These are phyloP conservation scores for Cerastis leucographa DNA, from an alignment of 2,888 invertebrate genomes.

Conservation along the genomic window DNA sequence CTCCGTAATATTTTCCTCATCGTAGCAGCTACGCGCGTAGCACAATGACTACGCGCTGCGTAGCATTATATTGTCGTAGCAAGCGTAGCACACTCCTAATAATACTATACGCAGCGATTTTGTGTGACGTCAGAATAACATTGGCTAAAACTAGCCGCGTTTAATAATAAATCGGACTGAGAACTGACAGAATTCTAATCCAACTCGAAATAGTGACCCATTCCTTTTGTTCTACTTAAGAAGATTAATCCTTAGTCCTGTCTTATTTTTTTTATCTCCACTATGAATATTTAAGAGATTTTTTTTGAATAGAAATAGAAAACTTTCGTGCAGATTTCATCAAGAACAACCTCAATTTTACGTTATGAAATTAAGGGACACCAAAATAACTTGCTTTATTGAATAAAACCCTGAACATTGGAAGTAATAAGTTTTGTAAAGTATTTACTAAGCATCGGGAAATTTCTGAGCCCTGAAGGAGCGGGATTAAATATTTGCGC, in stretches of 20 bases:
- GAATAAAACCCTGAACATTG: slow-evolving; percentile 51
- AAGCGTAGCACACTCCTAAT: neutral
- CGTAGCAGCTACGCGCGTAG: slow-evolving; percentile 1
- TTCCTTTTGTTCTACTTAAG: slow-evolving; percentile 19
- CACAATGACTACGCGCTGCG: neutral
- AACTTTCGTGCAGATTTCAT: slow-evolving; percentile 23
- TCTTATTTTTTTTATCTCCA: neutral
- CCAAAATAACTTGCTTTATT: slow-evolving; percentile 55
- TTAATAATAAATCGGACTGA: slow-evolving; percentile 35
- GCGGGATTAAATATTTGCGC: slow-evolving; percentile 57
- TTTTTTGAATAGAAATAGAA: neutral
- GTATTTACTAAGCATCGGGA: slow-evolving; percentile 56
- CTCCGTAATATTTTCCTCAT: neutral
- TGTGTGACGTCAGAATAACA: slow-evolving; percentile 4
- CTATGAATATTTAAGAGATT: neutral
- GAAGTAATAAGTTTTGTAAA: slow-evolving; percentile 56
- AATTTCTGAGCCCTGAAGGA: slow-evolving; percentile 47
- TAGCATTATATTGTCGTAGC: neutral
- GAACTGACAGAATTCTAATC: slow-evolving; percentile 34
- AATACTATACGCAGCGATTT: neutral
- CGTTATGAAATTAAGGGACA: slow-evolving; percentile 33
- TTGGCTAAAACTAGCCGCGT: slow-evolving; percentile 4
- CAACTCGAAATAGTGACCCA: slow-evolving; percentile 23
- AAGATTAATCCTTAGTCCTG: slow-evolving; percentile 29
- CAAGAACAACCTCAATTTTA: slow-evolving; percentile 25